Base-by-base conservation (phyloP, 2,888 invertebrate species). In the Helleia helle region DNA sequence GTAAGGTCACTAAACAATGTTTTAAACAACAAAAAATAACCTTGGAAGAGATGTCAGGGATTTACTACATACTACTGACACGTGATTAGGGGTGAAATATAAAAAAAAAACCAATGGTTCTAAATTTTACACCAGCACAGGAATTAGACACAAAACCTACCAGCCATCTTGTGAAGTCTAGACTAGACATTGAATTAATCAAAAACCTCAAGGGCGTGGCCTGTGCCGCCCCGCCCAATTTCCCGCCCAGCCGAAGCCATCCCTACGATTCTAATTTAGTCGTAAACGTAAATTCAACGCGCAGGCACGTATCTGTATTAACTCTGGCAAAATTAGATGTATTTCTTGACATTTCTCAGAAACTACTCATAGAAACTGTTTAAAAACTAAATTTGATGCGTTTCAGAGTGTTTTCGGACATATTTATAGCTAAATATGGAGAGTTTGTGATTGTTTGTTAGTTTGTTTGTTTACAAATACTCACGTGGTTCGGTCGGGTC, bases 391-490 rank as follows among this genome's bases (percentile, higher is more conserved):
- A 5, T 22, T 22, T 8, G 6, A 22, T 8, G 1, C 4, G 17
- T 14, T 1, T 7, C n/a, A 29, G 15, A 27, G 17, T 28, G 40
- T 13, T 9, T 13, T 13, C 3, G 1, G 14, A 7, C 4, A 12
- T n/a, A 1, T 34, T n/a, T 1, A 4, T 4, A 4, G 11, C 22
- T 2, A 9, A 40, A 15, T 30, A 4, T 3, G 6, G 12, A 4
- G 4, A 4, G 7, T 27, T 29, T 26, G 4, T 14, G 8, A 1
- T 44, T 38, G 37, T 44, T 50, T 50, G 37, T 41, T 8, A 4
- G 4, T 36, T 44, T 52, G 48, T 51, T 59, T 66, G 65, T 65
- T 66, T 56, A 58, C 59, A 56, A 68, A 68, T 62, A 68, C 50
- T 25, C 58, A 62, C 59, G 59, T 59, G 63, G 47, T 62, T 57